These are phyloP conservation scores for Drosophila sturtevanti DNA, from an alignment of 1,140 invertebrate species.

Conservation along the genomic window DNA sequence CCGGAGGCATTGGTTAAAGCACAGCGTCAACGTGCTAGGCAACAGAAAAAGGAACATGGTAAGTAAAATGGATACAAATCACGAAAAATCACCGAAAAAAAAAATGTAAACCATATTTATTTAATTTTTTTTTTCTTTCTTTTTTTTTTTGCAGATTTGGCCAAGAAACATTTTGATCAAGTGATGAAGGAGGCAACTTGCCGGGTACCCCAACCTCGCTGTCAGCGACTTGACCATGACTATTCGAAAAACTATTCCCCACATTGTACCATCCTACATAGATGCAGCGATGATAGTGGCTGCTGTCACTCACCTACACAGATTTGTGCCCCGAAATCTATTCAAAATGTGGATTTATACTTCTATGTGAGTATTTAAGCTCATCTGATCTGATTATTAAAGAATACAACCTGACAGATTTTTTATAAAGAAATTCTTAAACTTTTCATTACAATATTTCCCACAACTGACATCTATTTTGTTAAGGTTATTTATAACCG, in stretches of 20 bases:
- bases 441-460: too few relatives aligned
- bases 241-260: conserved; percentile 88
- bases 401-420: too few relatives aligned
- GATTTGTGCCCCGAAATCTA: conserved; percentile 87
- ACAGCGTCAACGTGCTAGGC: conserved; percentile 45
- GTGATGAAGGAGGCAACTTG: conserved; percentile 86
- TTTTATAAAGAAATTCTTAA: too few relatives aligned
- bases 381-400: too few relatives aligned
- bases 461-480: too few relatives aligned
- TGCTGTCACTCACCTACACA: conserved; percentile 86
- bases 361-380: conserved; percentile 87
- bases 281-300: conserved; percentile 90
- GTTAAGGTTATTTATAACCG: too few relatives aligned
- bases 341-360: conserved; percentile 86
- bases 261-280: conserved; percentile 89
- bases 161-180: conserved; percentile 85
- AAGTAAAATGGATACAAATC: neutral
- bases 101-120: too few relatives aligned
- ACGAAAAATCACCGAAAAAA: neutral
- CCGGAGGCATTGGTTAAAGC: conserved; percentile 52
- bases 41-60: conserved; percentile 41
- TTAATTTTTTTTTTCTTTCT: neutral
- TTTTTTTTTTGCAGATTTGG: conserved; percentile 77
- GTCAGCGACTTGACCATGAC: conserved; percentile 86
- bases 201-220: conserved; percentile 85